phyloP scores from a whole-genome alignment of 2,113 vertebrate genomes.

The Odontophorus gujanensis region DNA sequence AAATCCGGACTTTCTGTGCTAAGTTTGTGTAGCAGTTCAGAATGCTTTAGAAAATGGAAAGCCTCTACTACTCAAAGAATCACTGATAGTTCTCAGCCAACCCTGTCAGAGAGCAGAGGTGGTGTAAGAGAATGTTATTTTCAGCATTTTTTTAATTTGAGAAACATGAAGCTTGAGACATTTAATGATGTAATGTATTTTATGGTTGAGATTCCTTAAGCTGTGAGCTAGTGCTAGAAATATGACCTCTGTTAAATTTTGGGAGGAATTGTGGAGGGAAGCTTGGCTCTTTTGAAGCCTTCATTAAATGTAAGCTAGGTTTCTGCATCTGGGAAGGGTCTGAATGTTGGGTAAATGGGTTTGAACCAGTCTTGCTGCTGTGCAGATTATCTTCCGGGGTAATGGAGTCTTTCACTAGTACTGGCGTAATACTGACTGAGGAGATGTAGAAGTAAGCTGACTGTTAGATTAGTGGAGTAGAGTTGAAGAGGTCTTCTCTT shows the following conservation, averaged over 20 bases:
- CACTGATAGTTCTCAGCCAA: not conserved
- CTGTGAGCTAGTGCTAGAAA: not conserved
- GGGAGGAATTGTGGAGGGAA: not conserved
- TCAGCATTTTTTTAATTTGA: not conserved
- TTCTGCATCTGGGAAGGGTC: not conserved
- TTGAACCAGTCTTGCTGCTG: not conserved
- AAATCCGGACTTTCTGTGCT: not conserved
- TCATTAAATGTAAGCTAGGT: not conserved
- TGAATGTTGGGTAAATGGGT: not conserved
- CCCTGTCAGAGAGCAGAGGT: not conserved
- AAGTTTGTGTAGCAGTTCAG: not conserved
- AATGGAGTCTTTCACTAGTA: not conserved
- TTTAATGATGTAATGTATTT: not conserved
- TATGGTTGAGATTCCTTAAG: not conserved
- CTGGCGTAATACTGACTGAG: not conserved
- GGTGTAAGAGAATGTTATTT: not conserved
- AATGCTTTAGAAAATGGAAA: not conserved
- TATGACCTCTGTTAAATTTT: not conserved
- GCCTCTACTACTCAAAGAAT: not conserved
- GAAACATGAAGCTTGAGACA: not conserved
- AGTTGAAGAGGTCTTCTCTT: not conserved
- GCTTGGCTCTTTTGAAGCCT: not conserved
- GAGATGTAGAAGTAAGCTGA: not conserved
- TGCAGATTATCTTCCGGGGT: not conserved
- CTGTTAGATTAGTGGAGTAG: not conserved